phyloP scores from a whole-genome alignment of 2,797 vertebrate genomes.

The Decapterus maruadsi region DNA sequence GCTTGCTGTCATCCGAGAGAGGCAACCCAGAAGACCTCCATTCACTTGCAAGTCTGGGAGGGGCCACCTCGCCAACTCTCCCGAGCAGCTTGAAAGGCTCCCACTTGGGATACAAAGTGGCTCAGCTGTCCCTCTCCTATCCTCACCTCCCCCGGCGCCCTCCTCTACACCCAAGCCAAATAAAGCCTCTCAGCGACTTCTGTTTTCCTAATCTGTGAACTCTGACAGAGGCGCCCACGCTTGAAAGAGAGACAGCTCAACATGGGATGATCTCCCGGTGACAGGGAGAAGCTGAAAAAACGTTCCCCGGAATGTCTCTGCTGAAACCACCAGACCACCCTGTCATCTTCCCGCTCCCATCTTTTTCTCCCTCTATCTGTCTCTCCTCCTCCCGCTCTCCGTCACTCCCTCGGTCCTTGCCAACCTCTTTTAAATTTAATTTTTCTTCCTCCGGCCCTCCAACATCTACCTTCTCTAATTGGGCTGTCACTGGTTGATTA shows the following conservation, averaged over 20 bases:
- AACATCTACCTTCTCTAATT: constrained; percentile 59
- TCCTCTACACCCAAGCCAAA: constrained; percentile 79
- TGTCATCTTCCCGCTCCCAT: constrained; percentile 59
- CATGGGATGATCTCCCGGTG: constrained; percentile 83
- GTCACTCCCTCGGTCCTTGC: constrained; percentile 13
- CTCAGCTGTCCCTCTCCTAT: constrained; percentile 74
- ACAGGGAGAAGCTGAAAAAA: constrained; percentile 85
- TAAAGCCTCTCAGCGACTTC: constrained; percentile 83
- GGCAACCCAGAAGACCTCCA: constrained; percentile 53
- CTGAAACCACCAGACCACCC: constrained; percentile 76
- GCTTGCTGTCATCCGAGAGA: constrained; percentile 67
- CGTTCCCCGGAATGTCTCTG: constrained; percentile 74
- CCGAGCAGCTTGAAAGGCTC: constrained; percentile 64
- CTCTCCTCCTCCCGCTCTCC: constrained; percentile 30
- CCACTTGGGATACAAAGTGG: constrained; percentile 72
- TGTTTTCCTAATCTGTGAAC: constrained; percentile 87
- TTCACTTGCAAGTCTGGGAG: constrained; percentile 51
- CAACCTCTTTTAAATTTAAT: constrained; percentile 51
- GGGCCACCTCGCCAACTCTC: constrained; percentile 50
- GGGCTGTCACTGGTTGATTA: constrained; percentile 60
- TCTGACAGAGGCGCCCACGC: constrained; percentile 80
- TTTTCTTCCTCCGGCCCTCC: constrained; percentile 33
- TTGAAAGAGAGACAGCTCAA: constrained; percentile 82
- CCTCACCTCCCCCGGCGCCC: constrained; percentile 62
- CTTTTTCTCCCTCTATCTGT: constrained; percentile 27